These are phyloP conservation scores for Fratercula arctica DNA, from an alignment of 2,797 vertebrate genomes.

Conservation along the genomic window DNA sequence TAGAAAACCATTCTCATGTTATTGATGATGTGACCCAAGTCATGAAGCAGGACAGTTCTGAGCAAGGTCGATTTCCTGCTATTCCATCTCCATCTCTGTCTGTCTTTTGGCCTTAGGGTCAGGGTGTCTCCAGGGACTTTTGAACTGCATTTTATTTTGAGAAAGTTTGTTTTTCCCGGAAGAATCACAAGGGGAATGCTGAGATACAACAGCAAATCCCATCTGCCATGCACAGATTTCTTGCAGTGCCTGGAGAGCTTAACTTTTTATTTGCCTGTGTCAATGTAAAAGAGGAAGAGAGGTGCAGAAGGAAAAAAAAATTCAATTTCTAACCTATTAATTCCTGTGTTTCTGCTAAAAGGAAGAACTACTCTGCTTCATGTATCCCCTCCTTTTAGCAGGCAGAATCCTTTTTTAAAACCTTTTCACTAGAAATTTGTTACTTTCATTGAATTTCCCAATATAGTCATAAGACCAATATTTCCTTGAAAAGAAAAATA, in stretches of 20 bases:
- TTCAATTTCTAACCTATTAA: neutral
- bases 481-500: neutral
- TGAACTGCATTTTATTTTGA: slow-evolving; percentile 57
- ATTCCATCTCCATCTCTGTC: neutral
- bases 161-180: slow-evolving; percentile 43
- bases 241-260: neutral
- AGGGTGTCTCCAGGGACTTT: neutral
- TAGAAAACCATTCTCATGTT: slow-evolving; percentile 25
- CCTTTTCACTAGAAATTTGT: neutral
- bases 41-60: neutral
- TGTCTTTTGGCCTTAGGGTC: slow-evolving; percentile 32
- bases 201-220: slow-evolving; percentile 22
- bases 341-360: neutral
- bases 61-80: slow-evolving; percentile 14
- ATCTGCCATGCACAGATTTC: neutral
- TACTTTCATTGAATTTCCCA: neutral
- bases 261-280: slow-evolving; percentile 1
- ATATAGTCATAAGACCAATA: neutral
- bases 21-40: slow-evolving; percentile 34
- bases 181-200: slow-evolving; percentile 6
- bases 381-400: neutral
- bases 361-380: neutral
- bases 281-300: neutral
- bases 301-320: neutral
- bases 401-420: neutral